Percentiles rank a stretch among this genome's conserved stretches.
phyloP scores from a whole-genome alignment of 2,888 invertebrate genomes.

The Drosophila subquinaria region DNA sequence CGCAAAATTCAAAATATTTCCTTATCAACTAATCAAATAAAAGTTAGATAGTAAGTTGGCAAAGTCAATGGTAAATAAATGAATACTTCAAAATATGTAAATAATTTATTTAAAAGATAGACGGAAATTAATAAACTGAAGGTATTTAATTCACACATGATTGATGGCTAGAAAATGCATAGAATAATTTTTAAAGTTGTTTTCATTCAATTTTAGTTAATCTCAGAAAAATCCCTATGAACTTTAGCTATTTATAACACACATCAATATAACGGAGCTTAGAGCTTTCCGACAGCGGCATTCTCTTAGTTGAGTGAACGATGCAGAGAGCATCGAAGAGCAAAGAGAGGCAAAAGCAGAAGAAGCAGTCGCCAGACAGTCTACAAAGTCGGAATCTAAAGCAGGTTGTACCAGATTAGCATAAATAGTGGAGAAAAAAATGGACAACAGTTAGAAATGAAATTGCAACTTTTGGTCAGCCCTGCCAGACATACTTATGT shows the following conservation, averaged over 20 bases:
- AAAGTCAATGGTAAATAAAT: constrained; percentile 1
- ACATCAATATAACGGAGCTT: constrained; percentile 30
- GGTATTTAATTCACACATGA: constrained; percentile 10
- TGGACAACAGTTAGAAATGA: constrained; percentile 29
- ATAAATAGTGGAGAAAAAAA: constrained; percentile 29
- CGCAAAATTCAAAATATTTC: constrained; percentile 24
- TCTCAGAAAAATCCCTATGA: background rate
- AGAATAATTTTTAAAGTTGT: background rate
- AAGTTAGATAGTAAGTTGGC: constrained; percentile 26
- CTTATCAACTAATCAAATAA: constrained; percentile 35
- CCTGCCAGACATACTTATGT: constrained; percentile 2
- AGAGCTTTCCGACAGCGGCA: background rate
- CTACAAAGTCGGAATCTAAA: constrained; percentile 44
- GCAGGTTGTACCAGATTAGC: constrained; percentile 35
- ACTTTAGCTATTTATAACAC: constrained; percentile 49
- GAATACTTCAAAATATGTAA: constrained; percentile 32
- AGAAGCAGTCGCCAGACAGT: constrained; percentile 59
- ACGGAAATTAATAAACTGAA: constrained; percentile 6
- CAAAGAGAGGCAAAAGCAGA: constrained; percentile 12
- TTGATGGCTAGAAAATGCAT: constrained; percentile 21
- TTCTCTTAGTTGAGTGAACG: constrained; percentile 14
- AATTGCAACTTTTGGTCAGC: constrained; percentile 26
- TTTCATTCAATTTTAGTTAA: constrained; percentile 13
- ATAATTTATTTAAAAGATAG: constrained; percentile 25
- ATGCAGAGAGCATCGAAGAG: constrained; percentile 9